Conservation (phyloP, 2,113 vertebrate genomes). For the Indicator indicator region DNA sequence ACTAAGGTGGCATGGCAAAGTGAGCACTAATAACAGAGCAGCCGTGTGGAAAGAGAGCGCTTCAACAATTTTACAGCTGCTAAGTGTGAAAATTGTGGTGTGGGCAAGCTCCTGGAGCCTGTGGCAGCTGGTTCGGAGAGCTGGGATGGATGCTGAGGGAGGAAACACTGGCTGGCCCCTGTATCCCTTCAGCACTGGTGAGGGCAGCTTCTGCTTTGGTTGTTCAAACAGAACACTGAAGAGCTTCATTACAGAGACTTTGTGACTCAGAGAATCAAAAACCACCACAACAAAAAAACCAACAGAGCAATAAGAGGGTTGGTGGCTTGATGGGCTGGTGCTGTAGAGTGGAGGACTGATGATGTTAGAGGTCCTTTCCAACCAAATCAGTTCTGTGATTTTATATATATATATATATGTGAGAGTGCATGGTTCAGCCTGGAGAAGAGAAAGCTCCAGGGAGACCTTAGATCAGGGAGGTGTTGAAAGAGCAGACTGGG, state of each 20-base stretch:
- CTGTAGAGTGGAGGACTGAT: not conserved
- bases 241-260: conserved; percentile 66
- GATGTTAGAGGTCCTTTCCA: too few species aligned
- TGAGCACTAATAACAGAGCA: conserved; percentile 76
- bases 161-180: conserved; percentile 51
- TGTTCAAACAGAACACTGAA: conserved; percentile 42
- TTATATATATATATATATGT: too few species aligned
- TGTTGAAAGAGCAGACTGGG: not conserved
- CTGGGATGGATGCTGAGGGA: conserved; percentile 69
- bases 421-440: too few species aligned
- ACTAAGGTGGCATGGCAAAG: conserved; percentile 80
- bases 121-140: conserved; percentile 72
- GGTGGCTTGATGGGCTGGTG: not conserved
- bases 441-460: too few species aligned
- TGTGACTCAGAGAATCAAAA: not conserved
- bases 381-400: too few species aligned
- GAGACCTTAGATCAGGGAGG: not conserved
- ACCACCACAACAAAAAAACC: accelerated
- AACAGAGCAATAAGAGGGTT: accelerated
- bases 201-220: conserved; percentile 25
- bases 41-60: conserved; percentile 76
- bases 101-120: conserved; percentile 74
- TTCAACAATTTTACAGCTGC: conserved; percentile 87
- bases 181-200: conserved; percentile 54
- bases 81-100: conserved; percentile 84